These are phyloP conservation scores for Adelphocoris suturalis DNA, from an alignment of 2,888 invertebrate species.

Conservation along the genomic window DNA sequence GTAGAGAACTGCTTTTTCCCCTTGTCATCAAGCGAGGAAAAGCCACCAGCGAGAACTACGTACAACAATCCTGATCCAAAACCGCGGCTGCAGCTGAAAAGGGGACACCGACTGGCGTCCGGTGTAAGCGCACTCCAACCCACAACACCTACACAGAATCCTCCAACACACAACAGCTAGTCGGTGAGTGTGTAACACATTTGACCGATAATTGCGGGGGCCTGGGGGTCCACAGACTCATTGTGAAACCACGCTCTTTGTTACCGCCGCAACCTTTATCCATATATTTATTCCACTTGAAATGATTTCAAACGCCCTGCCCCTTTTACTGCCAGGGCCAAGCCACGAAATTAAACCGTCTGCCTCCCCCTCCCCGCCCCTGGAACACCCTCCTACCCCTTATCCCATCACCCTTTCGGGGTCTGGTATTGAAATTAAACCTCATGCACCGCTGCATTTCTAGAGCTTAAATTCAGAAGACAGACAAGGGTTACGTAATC, in stretches of 20 bases:
- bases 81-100: slow-evolving; percentile 22
- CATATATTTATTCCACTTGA: slow-evolving; percentile 61
- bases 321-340: slow-evolving; percentile 10
- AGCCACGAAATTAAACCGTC: slow-evolving; percentile 61
- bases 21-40: background rate
- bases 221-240: background rate
- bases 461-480: slow-evolving; percentile 19
- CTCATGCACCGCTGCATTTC: slow-evolving; percentile 55
- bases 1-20: background rate
- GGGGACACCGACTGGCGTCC: background rate
- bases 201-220: slow-evolving; percentile 35
- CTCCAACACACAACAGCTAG: background rate
- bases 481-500: slow-evolving; percentile 1
- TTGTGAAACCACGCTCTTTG: slow-evolving; percentile 56
- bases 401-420: background rate
- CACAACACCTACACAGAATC: background rate
- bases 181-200: background rate
- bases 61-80: background rate
- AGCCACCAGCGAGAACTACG: background rate
- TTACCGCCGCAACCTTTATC: slow-evolving; percentile 57
- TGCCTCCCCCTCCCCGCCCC: background rate
- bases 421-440: slow-evolving; percentile 55
- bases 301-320: slow-evolving; percentile 53
- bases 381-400: background rate
- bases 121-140: background rate